These are phyloP conservation scores for Pardosa pseudoannulata DNA, from an alignment of 2,888 invertebrate species.

Conservation along the genomic window DNA sequence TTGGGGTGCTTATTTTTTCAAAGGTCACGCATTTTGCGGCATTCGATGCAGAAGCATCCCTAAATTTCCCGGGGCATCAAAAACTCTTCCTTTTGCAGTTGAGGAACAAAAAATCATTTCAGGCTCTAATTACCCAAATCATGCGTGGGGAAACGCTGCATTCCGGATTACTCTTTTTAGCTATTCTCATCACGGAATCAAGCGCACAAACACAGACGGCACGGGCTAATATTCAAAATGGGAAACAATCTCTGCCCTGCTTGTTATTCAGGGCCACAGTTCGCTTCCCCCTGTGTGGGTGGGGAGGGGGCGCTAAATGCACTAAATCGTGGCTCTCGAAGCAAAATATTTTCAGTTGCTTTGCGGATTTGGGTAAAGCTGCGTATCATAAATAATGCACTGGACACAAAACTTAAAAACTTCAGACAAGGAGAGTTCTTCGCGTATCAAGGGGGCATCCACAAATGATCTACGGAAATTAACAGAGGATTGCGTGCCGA, in stretches of 20 bases:
- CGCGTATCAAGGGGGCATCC: neutral
- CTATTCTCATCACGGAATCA: constrained; percentile 52
- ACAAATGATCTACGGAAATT: neutral
- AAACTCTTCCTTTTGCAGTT: constrained; percentile 15
- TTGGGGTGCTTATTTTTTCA: constrained; percentile 22
- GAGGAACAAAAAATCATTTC: constrained; percentile 19
- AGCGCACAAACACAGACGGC: constrained; percentile 31
- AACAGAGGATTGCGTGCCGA: too few species aligned
- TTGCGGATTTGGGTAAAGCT: constrained; percentile 24
- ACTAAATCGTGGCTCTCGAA: constrained; percentile 24
- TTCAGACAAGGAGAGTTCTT: constrained; percentile 7
- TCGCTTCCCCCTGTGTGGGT: constrained; percentile 1
- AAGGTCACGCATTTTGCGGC: constrained; percentile 39
- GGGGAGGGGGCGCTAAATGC: constrained; percentile 29
- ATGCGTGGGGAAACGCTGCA: constrained; percentile 16
- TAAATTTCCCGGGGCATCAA: constrained; percentile 8
- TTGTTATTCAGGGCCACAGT: constrained; percentile 54
- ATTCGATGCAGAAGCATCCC: neutral
- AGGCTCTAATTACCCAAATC: constrained; percentile 52
- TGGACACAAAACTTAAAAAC: constrained; percentile 20
- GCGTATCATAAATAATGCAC: constrained; percentile 51
- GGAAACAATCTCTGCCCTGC: constrained; percentile 33
- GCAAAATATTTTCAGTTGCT: constrained; percentile 46
- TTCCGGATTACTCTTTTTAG: constrained; percentile 33
- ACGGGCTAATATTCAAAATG: constrained; percentile 31